phyloP scores from a whole-genome alignment of 2,888 invertebrate species.

The Brenthis hecate region DNA sequence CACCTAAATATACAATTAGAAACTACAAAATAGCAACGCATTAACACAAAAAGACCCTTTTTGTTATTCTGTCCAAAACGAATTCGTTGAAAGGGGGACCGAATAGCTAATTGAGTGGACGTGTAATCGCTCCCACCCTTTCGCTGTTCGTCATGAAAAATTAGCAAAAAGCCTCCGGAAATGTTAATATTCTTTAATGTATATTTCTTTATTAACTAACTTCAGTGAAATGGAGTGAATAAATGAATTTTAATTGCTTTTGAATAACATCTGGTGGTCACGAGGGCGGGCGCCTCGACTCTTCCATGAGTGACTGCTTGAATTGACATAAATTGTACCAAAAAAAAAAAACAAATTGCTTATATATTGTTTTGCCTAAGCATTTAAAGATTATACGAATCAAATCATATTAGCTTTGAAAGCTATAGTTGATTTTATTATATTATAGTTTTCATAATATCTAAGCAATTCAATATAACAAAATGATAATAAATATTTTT shows the following conservation, averaged over 20 bases:
- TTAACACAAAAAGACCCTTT: conserved; percentile 3
- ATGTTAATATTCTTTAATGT: conserved; percentile 4
- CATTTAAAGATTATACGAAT: not conserved
- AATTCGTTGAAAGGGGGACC: conserved; percentile 15
- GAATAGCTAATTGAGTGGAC: conserved; percentile 29
- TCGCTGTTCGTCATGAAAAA: conserved; percentile 15
- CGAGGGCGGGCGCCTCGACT: too few relatives aligned
- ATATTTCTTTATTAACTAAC: conserved; percentile 5
- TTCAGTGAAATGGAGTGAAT: conserved; percentile 5
- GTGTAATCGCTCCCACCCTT: conserved; percentile 17
- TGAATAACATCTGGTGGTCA: not conserved
- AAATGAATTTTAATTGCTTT: not conserved
- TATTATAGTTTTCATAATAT: too few relatives aligned
- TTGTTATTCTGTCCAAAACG: conserved; percentile 19
- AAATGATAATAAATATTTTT: not conserved
- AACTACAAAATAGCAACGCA: not conserved
- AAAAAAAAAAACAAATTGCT: too few relatives aligned
- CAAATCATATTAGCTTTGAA: too few relatives aligned
- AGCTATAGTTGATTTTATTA: too few relatives aligned
- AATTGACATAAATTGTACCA: too few relatives aligned
- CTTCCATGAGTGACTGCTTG: too few relatives aligned
- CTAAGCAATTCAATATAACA: too few relatives aligned
- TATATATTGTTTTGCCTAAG: not conserved
- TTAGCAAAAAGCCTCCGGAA: conserved; percentile 3
- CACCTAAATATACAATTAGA: not conserved